Evolutionary conservation across 2,113 vertebrate genomes (phyloP).

Genomic region (Capreolus pygargus): DNA sequence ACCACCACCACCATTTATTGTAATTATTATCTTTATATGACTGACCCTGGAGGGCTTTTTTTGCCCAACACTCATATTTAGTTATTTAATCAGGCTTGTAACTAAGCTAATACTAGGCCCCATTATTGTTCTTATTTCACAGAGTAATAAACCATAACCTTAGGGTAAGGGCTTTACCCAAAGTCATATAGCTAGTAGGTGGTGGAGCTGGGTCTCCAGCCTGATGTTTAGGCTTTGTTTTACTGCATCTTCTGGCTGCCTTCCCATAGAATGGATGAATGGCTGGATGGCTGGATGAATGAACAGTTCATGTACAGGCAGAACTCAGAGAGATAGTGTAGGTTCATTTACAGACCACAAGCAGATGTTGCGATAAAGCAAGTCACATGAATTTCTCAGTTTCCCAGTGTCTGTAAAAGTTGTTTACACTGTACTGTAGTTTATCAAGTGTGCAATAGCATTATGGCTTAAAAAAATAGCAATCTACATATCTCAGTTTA

Average conservation of each 20-base stretch:
- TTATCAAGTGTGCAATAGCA: background rate
- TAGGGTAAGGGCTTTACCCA: background rate
- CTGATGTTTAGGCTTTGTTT: background rate
- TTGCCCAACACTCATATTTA: conserved; percentile 24
- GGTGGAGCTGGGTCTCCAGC: background rate
- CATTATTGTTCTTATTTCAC: conserved; percentile 22
- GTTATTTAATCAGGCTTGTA: conserved; percentile 21
- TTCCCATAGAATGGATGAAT: background rate
- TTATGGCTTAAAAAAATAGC: background rate
- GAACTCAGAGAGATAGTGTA: background rate
- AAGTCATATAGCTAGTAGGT: background rate
- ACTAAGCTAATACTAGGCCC: background rate
- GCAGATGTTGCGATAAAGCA: background rate
- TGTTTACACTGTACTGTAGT: background rate
- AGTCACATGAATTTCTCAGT: background rate
- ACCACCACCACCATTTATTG: background rate
- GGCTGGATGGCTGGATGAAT: background rate
- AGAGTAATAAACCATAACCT: conserved; percentile 39
- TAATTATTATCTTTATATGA: conserved; percentile 54
- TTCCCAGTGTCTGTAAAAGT: background rate
- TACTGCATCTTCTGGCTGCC: background rate
- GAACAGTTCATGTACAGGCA: background rate
- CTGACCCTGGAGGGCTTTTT: conserved; percentile 34
- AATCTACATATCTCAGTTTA: background rate
- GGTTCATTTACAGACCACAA: background rate